Base-by-base conservation (phyloP, 2,888 invertebrate species). In the Hoplodrina blanda region DNA sequence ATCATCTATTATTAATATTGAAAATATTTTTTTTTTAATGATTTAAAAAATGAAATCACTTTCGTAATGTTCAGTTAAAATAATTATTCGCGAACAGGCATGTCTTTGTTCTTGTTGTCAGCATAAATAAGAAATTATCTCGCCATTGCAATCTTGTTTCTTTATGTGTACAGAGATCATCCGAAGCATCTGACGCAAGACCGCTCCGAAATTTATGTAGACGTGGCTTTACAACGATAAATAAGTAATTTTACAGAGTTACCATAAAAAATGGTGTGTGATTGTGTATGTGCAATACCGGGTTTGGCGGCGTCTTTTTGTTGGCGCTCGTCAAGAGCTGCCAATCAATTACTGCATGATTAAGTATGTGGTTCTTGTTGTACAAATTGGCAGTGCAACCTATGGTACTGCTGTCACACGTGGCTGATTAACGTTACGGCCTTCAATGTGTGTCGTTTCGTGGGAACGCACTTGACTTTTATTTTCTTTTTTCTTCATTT, bases 261-360 rank as follows among this genome's bases (percentile, higher is more conserved):
- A 69, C 81, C 81, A 72, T 75, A 66, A 82, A 80, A 80, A 77
- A 67, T 44, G 59, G 56, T 54, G 17, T 46, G 46, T 46, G 46
- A 11, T 52, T 61, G 67, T 62, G 61, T 59, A 54, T 68, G 61
- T 56, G 69, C 70, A 83, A 72, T 69, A 72, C 66, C 72, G 68
- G 53, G 63, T 73, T 56, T 69, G 80, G 81, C 84, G 82, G 85
- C 79, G 59, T 73, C 85, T 89, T 90, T 91, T 88, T 88, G 81
- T 85, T 81, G 77, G 78, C 73, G 75, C 79, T 87, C 80, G 87
- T 88, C 86, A 85, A 83, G 85, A 90, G 82, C 86, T 91, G 90
- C 88, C 91, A 91, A 90, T 92, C 90, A 91, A 90, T 91, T 89
- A 88, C 86, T 87, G 83, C 86, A 84, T 91, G 88, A 91, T 89